phyloP scores from a whole-genome alignment of 2,113 vertebrate species.

The Passerina amoena region DNA sequence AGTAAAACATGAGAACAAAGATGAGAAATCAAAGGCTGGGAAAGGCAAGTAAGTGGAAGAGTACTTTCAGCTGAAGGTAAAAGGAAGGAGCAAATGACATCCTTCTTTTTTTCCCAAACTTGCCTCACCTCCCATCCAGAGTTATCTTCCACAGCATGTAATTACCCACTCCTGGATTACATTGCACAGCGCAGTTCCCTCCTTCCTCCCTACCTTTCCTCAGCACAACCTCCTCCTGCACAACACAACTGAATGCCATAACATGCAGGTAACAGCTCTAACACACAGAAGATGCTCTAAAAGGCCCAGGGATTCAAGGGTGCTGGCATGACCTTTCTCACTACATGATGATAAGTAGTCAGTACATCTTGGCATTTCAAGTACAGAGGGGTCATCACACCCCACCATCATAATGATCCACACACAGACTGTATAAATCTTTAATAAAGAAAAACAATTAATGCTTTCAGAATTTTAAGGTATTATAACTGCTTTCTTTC shows the following conservation, averaged over 20 bases:
- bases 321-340: neutral
- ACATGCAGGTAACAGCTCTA: neutral
- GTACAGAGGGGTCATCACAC: neutral
- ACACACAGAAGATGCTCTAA: neutral
- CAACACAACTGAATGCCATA: neutral
- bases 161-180: neutral
- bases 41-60: neutral
- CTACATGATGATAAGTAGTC: neutral
- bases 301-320: neutral
- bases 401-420: fast-evolving
- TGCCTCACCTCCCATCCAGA: neutral
- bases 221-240: neutral
- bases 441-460: neutral
- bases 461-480: neutral
- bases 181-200: neutral
- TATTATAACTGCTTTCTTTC: neutral
- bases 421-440: neutral
- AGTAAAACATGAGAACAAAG: neutral
- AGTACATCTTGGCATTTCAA: neutral
- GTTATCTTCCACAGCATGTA: neutral
- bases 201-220: neutral
- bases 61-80: neutral
- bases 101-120: neutral
- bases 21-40: neutral
- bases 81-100: neutral